Percentiles rank a stretch among this genome's conserved stretches.
Conservation (phyloP, 2,113 vertebrate genomes). For the Clarias macrocephalus region DNA sequence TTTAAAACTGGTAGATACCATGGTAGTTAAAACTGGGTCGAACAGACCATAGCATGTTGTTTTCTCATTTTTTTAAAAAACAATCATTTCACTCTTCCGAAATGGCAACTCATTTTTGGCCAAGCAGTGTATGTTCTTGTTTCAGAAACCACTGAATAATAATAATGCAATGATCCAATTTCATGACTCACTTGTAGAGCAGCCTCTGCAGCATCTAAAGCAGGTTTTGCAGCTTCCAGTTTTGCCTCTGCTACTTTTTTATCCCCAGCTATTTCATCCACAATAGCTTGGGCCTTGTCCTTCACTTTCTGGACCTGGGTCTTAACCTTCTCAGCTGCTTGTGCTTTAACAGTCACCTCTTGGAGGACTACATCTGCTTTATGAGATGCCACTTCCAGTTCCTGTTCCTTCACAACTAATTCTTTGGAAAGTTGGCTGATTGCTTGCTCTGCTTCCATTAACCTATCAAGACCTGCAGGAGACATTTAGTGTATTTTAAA, state of each 20-base stretch:
- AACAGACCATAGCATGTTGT: too few species aligned
- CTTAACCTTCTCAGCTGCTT: slow-evolving; percentile 80
- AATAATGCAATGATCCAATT: too few species aligned
- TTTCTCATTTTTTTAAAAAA: too few species aligned
- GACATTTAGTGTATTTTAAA: not conserved
- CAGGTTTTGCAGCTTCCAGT: slow-evolving; percentile 80
- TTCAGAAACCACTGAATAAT: too few species aligned
- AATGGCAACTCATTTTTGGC: too few species aligned
- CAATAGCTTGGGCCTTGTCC: slow-evolving; percentile 83
- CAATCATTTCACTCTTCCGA: too few species aligned
- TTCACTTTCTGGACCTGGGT: slow-evolving; percentile 83
- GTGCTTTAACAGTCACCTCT: slow-evolving; percentile 80
- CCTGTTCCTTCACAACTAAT: slow-evolving; percentile 76
- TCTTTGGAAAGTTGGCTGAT: slow-evolving; percentile 77
- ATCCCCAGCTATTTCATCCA: slow-evolving; percentile 79
- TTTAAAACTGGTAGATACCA: too few species aligned
- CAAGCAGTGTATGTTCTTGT: too few species aligned
- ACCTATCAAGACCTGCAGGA: slow-evolving; percentile 74
- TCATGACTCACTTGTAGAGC: slow-evolving; percentile 49
- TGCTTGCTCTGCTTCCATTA: slow-evolving; percentile 81
- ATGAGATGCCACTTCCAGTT: slow-evolving; percentile 75
- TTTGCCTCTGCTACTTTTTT: slow-evolving; percentile 77
- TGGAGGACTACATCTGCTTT: slow-evolving; percentile 76
- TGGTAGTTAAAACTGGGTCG: too few species aligned
- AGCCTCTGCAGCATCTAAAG: slow-evolving; percentile 75